A percentile compares a stretch with the other conserved stretches of the same genome.
Evolutionary conservation across 2,113 vertebrate genomes (phyloP).

Genomic region (Ramphastos sulfuratus): DNA sequence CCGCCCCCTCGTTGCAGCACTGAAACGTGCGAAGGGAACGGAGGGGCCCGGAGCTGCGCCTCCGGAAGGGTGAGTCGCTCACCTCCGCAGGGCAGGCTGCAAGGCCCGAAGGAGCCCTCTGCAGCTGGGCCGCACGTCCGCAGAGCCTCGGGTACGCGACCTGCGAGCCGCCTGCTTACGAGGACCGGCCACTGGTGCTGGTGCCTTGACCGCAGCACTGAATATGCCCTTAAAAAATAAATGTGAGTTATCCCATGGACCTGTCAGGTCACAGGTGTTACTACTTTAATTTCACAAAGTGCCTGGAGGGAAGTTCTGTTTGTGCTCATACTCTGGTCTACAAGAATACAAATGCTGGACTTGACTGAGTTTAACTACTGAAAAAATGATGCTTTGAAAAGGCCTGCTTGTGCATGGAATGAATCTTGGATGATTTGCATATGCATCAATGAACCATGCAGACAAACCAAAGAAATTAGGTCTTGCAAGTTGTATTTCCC

Average conservation of each 20-base stretch:
- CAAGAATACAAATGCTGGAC: not conserved
- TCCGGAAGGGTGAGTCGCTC: too few species aligned
- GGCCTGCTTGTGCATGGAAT: accelerated
- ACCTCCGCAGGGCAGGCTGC: accelerated
- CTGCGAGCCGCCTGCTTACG: accelerated
- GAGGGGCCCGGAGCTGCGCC: not conserved
- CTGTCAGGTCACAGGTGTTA: not conserved
- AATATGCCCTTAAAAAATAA: too few species aligned
- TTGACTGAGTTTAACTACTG: not conserved
- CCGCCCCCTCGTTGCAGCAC: accelerated
- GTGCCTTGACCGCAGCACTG: not conserved
- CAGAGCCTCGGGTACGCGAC: not conserved
- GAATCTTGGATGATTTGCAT: accelerated
- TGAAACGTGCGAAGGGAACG: accelerated
- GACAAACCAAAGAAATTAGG: accelerated
- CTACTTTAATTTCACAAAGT: not conserved
- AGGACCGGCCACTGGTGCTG: accelerated
- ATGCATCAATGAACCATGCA: accelerated
- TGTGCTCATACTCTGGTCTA: too few species aligned
- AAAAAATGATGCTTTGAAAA: too few species aligned
- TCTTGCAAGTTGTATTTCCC: not conserved
- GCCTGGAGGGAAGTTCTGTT: too few species aligned
- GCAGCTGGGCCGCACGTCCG: not conserved
- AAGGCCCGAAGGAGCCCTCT: not conserved
- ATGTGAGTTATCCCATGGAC: accelerated